Evolutionary conservation across 2,888 invertebrate genomes (phyloP).

Genomic region (Synergus laeviventris): DNA sequence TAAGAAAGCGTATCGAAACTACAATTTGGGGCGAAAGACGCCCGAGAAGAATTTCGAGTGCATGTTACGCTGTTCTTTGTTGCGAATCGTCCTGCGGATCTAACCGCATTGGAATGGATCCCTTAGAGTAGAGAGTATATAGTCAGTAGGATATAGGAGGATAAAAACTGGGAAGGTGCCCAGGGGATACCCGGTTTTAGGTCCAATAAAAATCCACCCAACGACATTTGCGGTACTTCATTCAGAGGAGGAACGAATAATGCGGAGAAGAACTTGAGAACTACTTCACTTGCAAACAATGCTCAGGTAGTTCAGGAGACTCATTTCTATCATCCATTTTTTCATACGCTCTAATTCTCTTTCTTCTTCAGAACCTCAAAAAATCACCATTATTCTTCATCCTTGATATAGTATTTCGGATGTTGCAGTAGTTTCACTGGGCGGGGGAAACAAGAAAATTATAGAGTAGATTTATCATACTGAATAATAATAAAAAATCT

Average conservation of each 20-base stretch:
- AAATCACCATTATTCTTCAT: neutral
- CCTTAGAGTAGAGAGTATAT: neutral
- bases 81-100: slow-evolving; percentile 1
- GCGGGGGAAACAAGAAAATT: too few relatives aligned
- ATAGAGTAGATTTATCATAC: too few relatives aligned
- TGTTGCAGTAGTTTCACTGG: slow-evolving; percentile 3
- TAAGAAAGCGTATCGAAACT: slow-evolving; percentile 28
- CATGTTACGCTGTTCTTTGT: slow-evolving; percentile 35
- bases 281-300: slow-evolving; percentile 67
- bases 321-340: slow-evolving; percentile 23
- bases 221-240: slow-evolving; percentile 63
- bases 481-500: too few relatives aligned
- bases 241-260: slow-evolving; percentile 60
- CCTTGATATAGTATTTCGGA: neutral
- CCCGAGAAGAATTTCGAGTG: slow-evolving; percentile 38
- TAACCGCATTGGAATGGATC: slow-evolving; percentile 23
- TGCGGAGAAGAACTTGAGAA: slow-evolving; percentile 65
- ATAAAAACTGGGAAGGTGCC: slow-evolving; percentile 25
- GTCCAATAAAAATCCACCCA: slow-evolving; percentile 31
- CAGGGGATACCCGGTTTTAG: slow-evolving; percentile 13
- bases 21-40: slow-evolving; percentile 16
- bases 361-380: neutral
- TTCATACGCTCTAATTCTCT: slow-evolving; percentile 43
- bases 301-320: slow-evolving; percentile 62
- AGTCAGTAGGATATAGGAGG: neutral